These are phyloP conservation scores for Autographa gamma DNA, from an alignment of 2,888 invertebrate genomes.

Conservation along the genomic window DNA sequence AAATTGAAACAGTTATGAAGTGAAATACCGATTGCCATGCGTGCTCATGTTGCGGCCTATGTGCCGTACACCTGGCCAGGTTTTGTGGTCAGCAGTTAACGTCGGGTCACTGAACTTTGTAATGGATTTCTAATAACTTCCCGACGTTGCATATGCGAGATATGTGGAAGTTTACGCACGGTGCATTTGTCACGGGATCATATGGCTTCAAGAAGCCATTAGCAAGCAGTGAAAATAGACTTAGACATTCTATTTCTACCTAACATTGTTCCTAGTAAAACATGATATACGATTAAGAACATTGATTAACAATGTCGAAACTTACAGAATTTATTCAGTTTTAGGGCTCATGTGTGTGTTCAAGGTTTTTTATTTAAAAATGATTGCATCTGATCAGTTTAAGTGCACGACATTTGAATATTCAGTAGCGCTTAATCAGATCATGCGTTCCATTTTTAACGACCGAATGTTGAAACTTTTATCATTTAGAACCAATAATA, in stretches of 20 bases:
- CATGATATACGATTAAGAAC: no score
- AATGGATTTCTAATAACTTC: slow-evolving; percentile 60
- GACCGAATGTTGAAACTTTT: slow-evolving; percentile 19
- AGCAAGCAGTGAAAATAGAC: no score
- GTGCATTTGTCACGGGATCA: slow-evolving; percentile 18
- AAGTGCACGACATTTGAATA: slow-evolving; percentile 1
- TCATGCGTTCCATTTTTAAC: slow-evolving; percentile 20
- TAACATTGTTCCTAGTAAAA: no score
- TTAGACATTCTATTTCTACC: no score
- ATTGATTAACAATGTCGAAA: no score
- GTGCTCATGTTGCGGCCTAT: slow-evolving; percentile 43
- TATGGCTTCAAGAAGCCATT: not conserved
- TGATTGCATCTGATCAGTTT: not conserved
- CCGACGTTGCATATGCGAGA: slow-evolving; percentile 25
- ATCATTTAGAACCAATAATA: slow-evolving; percentile 19
- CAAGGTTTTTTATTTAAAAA: not conserved
- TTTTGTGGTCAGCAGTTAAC: slow-evolving; percentile 45
- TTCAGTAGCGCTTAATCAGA: slow-evolving; percentile 6
- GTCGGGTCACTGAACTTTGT: slow-evolving; percentile 50
- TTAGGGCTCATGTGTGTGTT: no score
- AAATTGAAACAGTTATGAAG: not conserved
- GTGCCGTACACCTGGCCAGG: slow-evolving; percentile 26
- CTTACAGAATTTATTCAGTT: no score
- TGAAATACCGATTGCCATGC: not conserved
- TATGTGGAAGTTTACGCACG: slow-evolving; percentile 21